phyloP scores from a whole-genome alignment of 2,797 vertebrate genomes.

The Sciurus carolinensis region DNA sequence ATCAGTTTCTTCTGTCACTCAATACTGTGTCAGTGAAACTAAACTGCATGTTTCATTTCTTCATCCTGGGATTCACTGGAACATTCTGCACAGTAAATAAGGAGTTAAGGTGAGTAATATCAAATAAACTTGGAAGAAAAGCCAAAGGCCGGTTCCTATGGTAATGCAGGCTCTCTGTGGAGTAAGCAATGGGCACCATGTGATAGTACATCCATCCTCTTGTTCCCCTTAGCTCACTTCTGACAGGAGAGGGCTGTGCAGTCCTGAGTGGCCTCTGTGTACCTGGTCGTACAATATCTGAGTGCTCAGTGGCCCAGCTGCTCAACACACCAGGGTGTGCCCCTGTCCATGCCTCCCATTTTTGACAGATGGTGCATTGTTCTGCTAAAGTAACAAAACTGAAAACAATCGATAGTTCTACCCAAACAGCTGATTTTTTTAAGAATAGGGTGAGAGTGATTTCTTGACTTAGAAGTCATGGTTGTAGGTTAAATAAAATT shows the following conservation, averaged over 20 bases:
- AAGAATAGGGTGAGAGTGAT: constrained; percentile 21
- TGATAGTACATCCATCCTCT: constrained; percentile 47
- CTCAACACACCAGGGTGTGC: constrained; percentile 73
- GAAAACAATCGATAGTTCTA: constrained; percentile 43
- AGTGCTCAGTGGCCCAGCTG: constrained; percentile 73
- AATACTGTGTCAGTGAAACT: constrained; percentile 66
- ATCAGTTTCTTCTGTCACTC: not conserved
- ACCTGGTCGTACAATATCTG: constrained; percentile 61
- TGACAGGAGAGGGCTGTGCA: constrained; percentile 48
- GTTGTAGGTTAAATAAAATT: constrained; percentile 40
- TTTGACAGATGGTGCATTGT: constrained; percentile 80
- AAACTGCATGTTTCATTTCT: constrained; percentile 65
- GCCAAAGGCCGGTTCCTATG: not conserved
- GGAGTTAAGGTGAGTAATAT: constrained; percentile 58
- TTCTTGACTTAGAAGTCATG: not conserved
- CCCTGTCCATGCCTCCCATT: constrained; percentile 68
- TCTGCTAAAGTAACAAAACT: constrained; percentile 81
- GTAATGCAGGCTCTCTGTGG: constrained; percentile 9
- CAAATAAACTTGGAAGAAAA: constrained; percentile 68
- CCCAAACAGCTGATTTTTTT: constrained; percentile 51
- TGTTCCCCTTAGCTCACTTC: constrained; percentile 75
- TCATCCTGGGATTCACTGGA: constrained; percentile 57
- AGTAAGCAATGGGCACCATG: constrained; percentile 48
- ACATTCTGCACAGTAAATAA: constrained; percentile 67
- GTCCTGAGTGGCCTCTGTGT: constrained; percentile 72